phyloP scores from a whole-genome alignment of 2,888 invertebrate species.

The Pandemis corylana region DNA sequence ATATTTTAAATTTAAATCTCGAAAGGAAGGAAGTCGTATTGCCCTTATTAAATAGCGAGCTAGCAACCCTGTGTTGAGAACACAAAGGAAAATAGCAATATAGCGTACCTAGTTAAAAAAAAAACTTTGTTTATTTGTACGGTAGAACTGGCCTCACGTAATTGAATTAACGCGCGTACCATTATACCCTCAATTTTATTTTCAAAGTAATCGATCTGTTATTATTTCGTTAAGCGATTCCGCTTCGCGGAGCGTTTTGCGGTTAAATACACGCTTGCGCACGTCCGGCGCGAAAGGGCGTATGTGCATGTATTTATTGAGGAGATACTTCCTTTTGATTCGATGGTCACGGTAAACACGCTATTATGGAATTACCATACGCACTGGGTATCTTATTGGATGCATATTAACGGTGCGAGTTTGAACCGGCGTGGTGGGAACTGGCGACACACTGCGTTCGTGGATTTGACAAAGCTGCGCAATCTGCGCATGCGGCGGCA shows the following conservation, averaged over 20 bases:
- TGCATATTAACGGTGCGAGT: conserved; percentile 69
- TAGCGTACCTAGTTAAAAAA: neutral
- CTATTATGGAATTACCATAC: conserved; percentile 77
- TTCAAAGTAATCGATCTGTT: conserved; percentile 49
- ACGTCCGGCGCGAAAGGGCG: neutral
- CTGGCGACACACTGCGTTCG: conserved; percentile 8
- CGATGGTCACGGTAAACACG: conserved; percentile 66
- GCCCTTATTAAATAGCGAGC: too few relatives aligned
- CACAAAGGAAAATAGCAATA: neutral
- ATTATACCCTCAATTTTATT: conserved; percentile 34
- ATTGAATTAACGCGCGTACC: conserved; percentile 32
- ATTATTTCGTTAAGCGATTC: conserved; percentile 61
- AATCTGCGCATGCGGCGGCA: conserved; percentile 23
- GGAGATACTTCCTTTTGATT: conserved; percentile 8
- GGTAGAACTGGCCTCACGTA: conserved; percentile 8
- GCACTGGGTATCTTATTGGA: conserved; percentile 66
- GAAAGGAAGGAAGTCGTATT: neutral
- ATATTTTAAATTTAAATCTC: neutral
- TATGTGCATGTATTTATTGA: neutral
- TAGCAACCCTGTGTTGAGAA: too few relatives aligned
- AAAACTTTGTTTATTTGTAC: neutral
- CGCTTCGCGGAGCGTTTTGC: conserved; percentile 53
- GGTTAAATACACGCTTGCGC: conserved; percentile 53
- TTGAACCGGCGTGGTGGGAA: conserved; percentile 46
- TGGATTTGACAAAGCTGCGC: conserved; percentile 22